Conservation (phyloP, 2,113 vertebrate species). For the Elgaria multicarinata region DNA sequence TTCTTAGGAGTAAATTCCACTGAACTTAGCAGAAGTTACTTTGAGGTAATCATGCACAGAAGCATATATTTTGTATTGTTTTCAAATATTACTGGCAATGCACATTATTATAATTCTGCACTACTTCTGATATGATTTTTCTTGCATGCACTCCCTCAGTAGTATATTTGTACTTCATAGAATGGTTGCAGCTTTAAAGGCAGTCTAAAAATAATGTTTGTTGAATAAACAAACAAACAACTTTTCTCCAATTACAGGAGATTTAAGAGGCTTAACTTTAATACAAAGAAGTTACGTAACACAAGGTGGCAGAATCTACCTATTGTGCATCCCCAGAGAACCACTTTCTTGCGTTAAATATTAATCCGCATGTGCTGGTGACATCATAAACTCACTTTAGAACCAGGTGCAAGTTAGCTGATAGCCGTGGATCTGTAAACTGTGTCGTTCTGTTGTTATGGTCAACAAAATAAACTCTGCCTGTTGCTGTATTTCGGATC, state of each 20-base stretch:
- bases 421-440: constrained; percentile 95
- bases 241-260: not conserved
- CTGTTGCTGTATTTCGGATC: constrained; percentile 96
- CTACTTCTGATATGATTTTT: not conserved
- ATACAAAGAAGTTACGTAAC: not conserved
- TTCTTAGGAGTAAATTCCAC: not conserved
- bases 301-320: not conserved
- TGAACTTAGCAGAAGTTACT: not conserved
- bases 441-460: constrained; percentile 99
- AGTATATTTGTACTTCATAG: not conserved
- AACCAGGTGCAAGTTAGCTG: constrained; percentile 95
- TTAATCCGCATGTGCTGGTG: not conserved
- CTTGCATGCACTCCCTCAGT: not conserved
- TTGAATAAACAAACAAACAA: too few species aligned
- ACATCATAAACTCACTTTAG: constrained; percentile 87
- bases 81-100: not conserved
- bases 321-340: not conserved
- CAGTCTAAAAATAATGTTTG: too few species aligned
- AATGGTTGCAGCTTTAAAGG: not conserved
- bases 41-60: not conserved
- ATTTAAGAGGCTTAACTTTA: not conserved
- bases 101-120: not conserved
- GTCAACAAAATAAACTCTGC: constrained; percentile 97
- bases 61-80: not conserved
- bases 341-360: constrained; percentile 15